These are phyloP conservation scores for Palythoa grandis DNA, from an alignment of 92 coral and sea anemone species.

Conservation along the genomic window DNA sequence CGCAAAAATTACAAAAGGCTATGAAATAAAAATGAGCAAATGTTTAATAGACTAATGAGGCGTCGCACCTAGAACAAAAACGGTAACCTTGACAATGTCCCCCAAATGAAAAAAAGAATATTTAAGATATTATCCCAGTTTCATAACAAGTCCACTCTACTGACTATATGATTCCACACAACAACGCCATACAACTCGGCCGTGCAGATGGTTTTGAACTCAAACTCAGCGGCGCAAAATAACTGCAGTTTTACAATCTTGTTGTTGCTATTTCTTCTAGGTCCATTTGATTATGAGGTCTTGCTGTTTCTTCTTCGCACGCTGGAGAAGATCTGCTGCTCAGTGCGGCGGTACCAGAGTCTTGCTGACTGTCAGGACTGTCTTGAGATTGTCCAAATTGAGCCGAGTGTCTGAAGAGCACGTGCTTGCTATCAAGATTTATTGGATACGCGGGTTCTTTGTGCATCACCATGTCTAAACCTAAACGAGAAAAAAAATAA, in stretches of 20 bases:
- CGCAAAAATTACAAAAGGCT: too few species aligned
- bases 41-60: too few species aligned
- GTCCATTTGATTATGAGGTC: not conserved
- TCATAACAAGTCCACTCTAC: not conserved
- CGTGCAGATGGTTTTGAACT: not conserved
- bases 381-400: not conserved
- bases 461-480: conserved; percentile 34
- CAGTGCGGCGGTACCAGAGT: conserved; percentile 18
- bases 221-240: not conserved
- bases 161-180: not conserved
- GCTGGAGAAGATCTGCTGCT: conserved; percentile 37
- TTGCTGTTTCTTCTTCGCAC: not conserved
- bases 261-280: not conserved
- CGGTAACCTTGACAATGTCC: not conserved
- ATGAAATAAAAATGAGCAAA: not conserved
- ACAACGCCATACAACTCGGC: not conserved
- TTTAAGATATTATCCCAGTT: not conserved
- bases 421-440: not conserved
- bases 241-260: not conserved
- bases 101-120: not conserved
- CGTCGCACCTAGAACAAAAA: too few species aligned
- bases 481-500: conserved; percentile 1
- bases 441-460: too few species aligned
- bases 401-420: not conserved
- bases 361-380: conserved; percentile 17